These are phyloP conservation scores for Amblyornis subalaris DNA, from an alignment of 2,113 vertebrate genomes.

Conservation along the genomic window DNA sequence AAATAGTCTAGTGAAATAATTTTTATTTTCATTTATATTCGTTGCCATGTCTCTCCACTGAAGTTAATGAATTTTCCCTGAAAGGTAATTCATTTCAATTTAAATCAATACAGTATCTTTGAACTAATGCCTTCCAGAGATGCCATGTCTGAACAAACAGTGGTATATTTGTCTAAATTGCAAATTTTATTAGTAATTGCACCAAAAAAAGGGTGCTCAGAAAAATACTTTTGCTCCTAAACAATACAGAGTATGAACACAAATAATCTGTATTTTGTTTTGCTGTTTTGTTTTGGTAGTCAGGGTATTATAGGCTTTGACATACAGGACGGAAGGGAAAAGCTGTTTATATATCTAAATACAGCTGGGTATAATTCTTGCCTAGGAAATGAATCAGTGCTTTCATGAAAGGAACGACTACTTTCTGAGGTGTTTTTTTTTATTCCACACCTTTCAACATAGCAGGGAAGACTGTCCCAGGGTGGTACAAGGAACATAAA, in stretches of 20 bases:
- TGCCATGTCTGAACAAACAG: background rate
- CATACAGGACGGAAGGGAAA: background rate
- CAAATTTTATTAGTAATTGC: background rate
- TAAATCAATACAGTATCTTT: slow-evolving; percentile 53
- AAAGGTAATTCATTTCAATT: slow-evolving; percentile 64
- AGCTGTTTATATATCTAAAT: background rate
- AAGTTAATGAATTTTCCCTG: slow-evolving; percentile 55
- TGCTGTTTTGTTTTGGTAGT: background rate
- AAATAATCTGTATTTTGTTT: background rate
- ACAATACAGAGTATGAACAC: background rate
- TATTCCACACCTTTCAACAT: background rate
- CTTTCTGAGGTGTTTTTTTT: background rate
- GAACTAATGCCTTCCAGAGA: slow-evolving; percentile 27
- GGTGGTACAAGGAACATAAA: background rate
- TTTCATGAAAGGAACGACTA: background rate
- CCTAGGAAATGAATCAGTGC: background rate
- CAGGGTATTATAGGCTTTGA: background rate
- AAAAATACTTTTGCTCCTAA: background rate
- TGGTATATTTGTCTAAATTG: background rate
- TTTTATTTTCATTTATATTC: slow-evolving; percentile 48
- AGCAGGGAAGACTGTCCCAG: background rate
- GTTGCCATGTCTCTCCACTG: slow-evolving; percentile 12
- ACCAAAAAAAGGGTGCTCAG: background rate
- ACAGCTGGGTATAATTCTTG: background rate
- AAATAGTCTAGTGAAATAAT: slow-evolving; percentile 33